Evolutionary conservation across 2,888 invertebrate genomes (phyloP).

Genomic region (Monopis laevigella): DNA sequence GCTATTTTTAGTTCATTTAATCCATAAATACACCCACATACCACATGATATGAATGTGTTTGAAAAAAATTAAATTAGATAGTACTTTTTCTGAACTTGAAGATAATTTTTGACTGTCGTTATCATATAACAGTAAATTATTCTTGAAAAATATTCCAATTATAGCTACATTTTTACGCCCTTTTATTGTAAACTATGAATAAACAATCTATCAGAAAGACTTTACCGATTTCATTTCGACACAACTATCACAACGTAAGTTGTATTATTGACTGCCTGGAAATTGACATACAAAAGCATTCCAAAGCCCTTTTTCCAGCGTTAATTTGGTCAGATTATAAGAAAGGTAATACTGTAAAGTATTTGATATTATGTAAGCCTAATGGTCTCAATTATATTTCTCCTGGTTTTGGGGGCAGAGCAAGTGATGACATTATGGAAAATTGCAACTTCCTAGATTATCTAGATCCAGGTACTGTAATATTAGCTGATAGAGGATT

Average conservation of each 20-base stretch:
- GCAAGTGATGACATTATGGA: neutral
- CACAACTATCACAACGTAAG: too few species aligned
- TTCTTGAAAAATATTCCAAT: too few species aligned
- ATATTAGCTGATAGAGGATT: conserved; percentile 17
- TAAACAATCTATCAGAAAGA: too few species aligned
- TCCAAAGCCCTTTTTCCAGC: neutral
- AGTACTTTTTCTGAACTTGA: conserved; percentile 20
- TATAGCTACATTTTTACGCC: too few species aligned
- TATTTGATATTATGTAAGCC: too few species aligned
- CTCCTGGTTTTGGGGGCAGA: neutral
- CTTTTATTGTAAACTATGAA: too few species aligned
- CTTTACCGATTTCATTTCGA: too few species aligned
- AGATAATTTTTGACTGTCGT: conserved; percentile 21
- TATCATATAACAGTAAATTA: too few species aligned
- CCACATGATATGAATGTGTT: conserved; percentile 7
- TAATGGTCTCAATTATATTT: neutral
- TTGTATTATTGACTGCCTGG: too few species aligned
- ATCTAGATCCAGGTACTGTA: conserved; percentile 6
- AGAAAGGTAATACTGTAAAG: conserved; percentile 22
- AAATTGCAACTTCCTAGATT: neutral
- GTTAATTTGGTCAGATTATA: conserved; percentile 17
- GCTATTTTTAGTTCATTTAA: too few species aligned
- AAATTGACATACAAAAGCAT: too few species aligned
- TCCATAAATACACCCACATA: conserved; percentile 18
- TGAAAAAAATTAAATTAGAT: conserved; percentile 22